Base-by-base conservation (phyloP, 2,888 invertebrate species). In the Hartigia nigra region DNA sequence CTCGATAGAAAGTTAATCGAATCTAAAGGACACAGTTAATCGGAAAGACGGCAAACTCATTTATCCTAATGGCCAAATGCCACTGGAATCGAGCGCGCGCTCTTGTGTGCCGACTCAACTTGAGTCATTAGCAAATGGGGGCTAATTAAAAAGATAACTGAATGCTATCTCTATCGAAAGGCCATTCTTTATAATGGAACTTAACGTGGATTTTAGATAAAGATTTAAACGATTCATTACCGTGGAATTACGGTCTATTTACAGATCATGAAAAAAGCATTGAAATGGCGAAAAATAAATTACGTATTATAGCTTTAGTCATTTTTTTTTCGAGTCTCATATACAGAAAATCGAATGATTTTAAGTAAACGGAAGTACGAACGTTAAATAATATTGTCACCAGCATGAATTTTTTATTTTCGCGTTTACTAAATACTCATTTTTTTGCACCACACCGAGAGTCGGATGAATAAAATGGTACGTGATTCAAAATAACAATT, bases 61-160 rank as follows among this genome's bases (percentile, higher is more conserved):
- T 83, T 81, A 77, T 80, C 70, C 83, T 82, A 83, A 86, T 83
- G 83, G 83, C 76, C 79, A 78, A 79, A 80, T 81, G 79, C 77
- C 81, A 72, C 76, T 79, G 81, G 78, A 79, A 78, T 75, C 77
- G 78, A 74, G 55, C 35, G 55, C 39, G 75, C 39, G 76, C 35
- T 55, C 55, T 36, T 36, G 75, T 79, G 12, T 34, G 37, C 74
- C 69, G 34, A 31, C 72, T 31, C n/a, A 9, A 35, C 35, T 76
- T 31, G 77, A 77, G 79, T 83, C 83, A 82, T 88, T 87, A 88
- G 86, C 83, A 83, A 83, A 82, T 83, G 80, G 82, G 74, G 80
- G 77, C 84, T 86, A 89, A 88, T 89, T 85, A 86, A 88, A 84
- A 84, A 85, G 86, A 83, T 84, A 84, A 85, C 78, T 77, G 78